phyloP scores from a whole-genome alignment of 2,797 vertebrate genomes.

The Danionella dracula region DNA sequence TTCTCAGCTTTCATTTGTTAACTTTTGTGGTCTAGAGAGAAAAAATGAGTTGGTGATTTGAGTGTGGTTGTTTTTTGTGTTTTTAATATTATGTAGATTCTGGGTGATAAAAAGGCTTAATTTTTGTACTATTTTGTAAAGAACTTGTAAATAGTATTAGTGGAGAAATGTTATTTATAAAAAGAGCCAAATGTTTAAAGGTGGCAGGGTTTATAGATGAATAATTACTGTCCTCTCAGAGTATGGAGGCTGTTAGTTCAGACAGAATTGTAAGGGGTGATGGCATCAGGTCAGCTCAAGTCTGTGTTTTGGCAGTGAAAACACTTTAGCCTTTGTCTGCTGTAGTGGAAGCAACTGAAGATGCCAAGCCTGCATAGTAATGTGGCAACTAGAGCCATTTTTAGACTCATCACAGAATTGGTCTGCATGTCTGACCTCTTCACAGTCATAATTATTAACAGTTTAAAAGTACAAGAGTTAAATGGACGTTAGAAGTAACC shows the following conservation, averaged over 20 bases:
- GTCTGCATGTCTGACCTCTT: background rate
- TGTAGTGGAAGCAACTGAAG: slow-evolving; percentile 11
- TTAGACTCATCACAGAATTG: slow-evolving; percentile 13
- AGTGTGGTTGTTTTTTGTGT: background rate
- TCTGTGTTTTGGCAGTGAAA: slow-evolving; percentile 15
- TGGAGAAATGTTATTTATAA: background rate
- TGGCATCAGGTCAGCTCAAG: slow-evolving; percentile 19
- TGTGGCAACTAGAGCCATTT: slow-evolving; percentile 28
- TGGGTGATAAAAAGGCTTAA: no score
- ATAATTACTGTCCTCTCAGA: background rate
- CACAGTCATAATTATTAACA: background rate
- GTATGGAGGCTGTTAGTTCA: slow-evolving; percentile 22
- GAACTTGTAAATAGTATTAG: no score
- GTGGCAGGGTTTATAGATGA: background rate
- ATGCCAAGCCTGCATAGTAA: background rate
- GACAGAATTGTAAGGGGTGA: background rate
- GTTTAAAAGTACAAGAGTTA: background rate
- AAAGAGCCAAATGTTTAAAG: background rate
- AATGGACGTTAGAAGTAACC: background rate
- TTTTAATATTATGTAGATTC: background rate
- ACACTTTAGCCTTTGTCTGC: slow-evolving; percentile 15
- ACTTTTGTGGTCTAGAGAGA: background rate
- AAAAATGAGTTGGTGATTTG: slow-evolving; percentile 8
- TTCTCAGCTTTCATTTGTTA: slow-evolving; percentile 1
- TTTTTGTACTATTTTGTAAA: no score